These are phyloP conservation scores for Cyprinodon variegatus DNA, from an alignment of 2,113 vertebrate genomes.

Conservation along the genomic window DNA sequence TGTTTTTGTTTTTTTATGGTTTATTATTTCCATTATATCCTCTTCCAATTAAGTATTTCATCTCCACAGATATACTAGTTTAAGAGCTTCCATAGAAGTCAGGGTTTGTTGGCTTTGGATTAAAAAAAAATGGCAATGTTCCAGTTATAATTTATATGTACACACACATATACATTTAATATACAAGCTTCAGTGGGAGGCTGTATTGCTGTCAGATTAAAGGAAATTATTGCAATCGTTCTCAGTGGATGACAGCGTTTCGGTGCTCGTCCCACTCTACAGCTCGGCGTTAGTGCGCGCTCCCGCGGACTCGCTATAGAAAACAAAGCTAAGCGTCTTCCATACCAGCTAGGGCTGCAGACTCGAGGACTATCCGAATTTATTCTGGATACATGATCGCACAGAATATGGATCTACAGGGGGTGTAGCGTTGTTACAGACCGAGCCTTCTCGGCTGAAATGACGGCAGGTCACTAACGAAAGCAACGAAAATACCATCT, in stretches of 20 bases:
- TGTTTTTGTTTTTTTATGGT: too few relatives aligned
- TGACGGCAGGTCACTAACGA: conserved; percentile 65
- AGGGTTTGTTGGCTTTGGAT: too few relatives aligned
- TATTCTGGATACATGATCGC: conserved; percentile 38
- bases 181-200: background rate
- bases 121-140: background rate
- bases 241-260: conserved; percentile 49
- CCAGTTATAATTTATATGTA: background rate
- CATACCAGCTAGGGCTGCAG: conserved; percentile 72
- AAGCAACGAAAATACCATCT: conserved; percentile 64
- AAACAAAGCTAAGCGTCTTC: conserved; percentile 84
- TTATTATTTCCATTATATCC: too few relatives aligned
- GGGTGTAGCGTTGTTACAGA: conserved; percentile 70
- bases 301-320: conserved; percentile 78
- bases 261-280: conserved; percentile 66
- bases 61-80: too few relatives aligned
- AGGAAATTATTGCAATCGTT: conserved; percentile 43
- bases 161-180: conserved; percentile 8
- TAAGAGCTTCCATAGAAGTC: too few relatives aligned
- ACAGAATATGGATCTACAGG: conserved; percentile 77
- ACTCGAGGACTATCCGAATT: conserved; percentile 61
- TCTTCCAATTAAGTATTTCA: too few relatives aligned
- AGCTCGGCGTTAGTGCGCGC: conserved; percentile 75
- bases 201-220: conserved; percentile 41
- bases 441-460: conserved; percentile 65